Evolutionary conservation across 2,888 invertebrate genomes (phyloP).

Genomic region (Trachelus stipa): DNA sequence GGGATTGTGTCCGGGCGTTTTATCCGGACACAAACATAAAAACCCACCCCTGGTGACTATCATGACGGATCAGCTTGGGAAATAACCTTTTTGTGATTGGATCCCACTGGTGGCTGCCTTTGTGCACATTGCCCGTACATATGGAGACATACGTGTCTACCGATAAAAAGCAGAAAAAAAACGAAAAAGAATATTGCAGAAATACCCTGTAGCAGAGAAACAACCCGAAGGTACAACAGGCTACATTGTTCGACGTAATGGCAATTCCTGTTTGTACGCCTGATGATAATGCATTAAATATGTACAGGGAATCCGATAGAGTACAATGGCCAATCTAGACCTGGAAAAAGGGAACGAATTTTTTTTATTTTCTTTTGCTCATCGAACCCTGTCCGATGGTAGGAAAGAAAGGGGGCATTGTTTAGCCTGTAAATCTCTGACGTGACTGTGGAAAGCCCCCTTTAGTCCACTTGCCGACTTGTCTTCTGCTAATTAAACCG

Average conservation of each 20-base stretch:
- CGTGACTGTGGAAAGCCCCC: background rate
- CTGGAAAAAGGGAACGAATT: background rate
- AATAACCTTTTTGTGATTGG: conserved; percentile 22
- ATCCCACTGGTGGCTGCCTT: conserved; percentile 26
- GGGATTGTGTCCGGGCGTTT: conserved; percentile 18
- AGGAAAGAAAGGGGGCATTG: background rate
- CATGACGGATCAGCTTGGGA: conserved; percentile 9
- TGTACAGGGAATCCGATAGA: background rate
- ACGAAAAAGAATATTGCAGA: background rate
- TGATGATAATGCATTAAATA: background rate
- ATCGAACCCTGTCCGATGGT: background rate
- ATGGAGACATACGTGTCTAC: background rate
- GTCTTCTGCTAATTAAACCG: conserved; percentile 6
- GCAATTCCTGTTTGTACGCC: background rate
- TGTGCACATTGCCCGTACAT: background rate
- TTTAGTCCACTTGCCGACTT: background rate
- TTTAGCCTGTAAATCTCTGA: background rate
- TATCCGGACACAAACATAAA: conserved; percentile 42
- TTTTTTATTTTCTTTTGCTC: background rate
- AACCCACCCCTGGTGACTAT: conserved; percentile 30
- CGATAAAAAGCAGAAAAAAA: background rate
- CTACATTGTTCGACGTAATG: background rate
- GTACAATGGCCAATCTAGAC: background rate
- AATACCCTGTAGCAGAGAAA: background rate
- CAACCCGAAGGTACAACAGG: background rate